Evolutionary conservation across 2,797 vertebrate genomes (phyloP).

Genomic region (Petrocephalus sullivani): DNA sequence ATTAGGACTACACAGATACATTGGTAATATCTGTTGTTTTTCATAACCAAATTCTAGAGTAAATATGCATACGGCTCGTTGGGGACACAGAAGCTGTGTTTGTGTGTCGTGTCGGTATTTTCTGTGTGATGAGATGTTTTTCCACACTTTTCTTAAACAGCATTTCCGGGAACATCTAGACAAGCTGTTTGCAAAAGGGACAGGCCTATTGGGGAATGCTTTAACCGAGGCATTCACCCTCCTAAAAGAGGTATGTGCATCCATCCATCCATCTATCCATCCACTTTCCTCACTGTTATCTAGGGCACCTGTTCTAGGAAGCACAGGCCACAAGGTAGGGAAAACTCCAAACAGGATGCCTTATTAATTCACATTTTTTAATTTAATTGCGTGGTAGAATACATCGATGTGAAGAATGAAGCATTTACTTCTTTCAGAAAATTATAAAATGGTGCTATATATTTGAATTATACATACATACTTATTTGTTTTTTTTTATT

Average conservation of each 20-base stretch:
- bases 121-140: too few relatives aligned
- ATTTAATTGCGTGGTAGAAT: background rate
- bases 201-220: slow-evolving; percentile 88
- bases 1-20: background rate
- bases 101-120: background rate
- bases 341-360: background rate
- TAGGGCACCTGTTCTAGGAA: background rate
- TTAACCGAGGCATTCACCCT: slow-evolving; percentile 90
- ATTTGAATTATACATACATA: background rate
- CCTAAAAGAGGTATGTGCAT: slow-evolving; percentile 79
- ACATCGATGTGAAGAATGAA: background rate
- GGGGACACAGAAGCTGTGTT: background rate
- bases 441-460: background rate
- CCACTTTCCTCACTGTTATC: background rate
- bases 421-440: background rate
- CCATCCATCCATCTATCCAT: background rate
- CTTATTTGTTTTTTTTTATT: background rate
- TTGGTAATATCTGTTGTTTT: background rate
- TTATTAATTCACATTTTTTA: background rate
- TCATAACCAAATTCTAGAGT: background rate
- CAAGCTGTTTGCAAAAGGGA: slow-evolving; percentile 94
- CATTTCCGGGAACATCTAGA: slow-evolving; percentile 96
- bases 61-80: background rate
- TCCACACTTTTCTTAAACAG: slow-evolving; percentile 54
- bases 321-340: background rate